These are phyloP conservation scores for Pogonognathellus flavescens DNA, from an alignment of 1,140 invertebrate genomes.

Conservation along the genomic window DNA sequence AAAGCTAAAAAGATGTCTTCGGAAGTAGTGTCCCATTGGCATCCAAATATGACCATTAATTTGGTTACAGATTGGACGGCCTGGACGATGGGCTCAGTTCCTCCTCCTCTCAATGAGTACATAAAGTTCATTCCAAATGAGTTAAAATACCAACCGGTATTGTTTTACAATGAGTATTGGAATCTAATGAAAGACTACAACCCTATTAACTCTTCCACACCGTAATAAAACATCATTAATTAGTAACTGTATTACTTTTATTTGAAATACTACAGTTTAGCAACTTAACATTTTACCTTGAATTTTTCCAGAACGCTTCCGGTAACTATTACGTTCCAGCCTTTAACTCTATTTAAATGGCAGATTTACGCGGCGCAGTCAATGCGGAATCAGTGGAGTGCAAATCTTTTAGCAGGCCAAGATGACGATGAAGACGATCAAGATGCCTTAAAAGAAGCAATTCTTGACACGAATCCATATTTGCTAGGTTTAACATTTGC, in stretches of 20 bases:
- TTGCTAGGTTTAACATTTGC: constrained; percentile 91
- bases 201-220: constrained; percentile 89
- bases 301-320: constrained; percentile 71
- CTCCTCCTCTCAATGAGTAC: constrained; percentile 92
- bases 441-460: constrained; percentile 96
- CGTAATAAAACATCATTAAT: constrained; percentile 70
- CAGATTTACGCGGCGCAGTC: constrained; percentile 94
- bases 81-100: constrained; percentile 85
- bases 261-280: no score
- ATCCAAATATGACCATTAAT: constrained; percentile 94
- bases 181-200: constrained; percentile 96
- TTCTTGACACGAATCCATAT: constrained; percentile 97
- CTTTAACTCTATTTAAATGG: constrained; percentile 96
- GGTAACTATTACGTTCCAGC: constrained; percentile 89
- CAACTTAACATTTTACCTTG: constrained; percentile 19
- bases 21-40: constrained; percentile 98
- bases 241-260: constrained; percentile 8
- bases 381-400: constrained; percentile 85
- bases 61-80: constrained; percentile 87
- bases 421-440: constrained; percentile 91
- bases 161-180: constrained; percentile 99
- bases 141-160: constrained; percentile 90
- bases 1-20: constrained; percentile 86
- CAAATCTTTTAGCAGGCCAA: constrained; percentile 75
- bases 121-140: constrained; percentile 89